These are phyloP conservation scores for Chironomus riparius DNA, from an alignment of 2,888 invertebrate genomes.

Conservation along the genomic window DNA sequence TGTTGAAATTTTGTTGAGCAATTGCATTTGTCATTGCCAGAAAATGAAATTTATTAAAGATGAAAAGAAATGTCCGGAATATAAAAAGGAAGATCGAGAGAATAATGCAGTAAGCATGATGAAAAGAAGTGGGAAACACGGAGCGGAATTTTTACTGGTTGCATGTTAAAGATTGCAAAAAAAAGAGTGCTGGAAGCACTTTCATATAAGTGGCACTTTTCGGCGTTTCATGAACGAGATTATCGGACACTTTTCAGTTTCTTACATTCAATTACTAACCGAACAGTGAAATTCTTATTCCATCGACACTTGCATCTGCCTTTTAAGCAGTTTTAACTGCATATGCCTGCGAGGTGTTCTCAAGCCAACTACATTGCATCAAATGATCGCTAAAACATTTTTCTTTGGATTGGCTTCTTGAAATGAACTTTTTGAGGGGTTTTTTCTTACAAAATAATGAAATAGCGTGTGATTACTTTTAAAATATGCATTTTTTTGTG, in stretches of 20 bases:
- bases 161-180: neutral
- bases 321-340: neutral
- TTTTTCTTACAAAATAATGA: too few species aligned
- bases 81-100: neutral
- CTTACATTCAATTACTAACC: conserved; percentile 1
- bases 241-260: conserved; percentile 15
- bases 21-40: neutral
- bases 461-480: too few species aligned
- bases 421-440: too few species aligned
- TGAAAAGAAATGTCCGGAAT: neutral
- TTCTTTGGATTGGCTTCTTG: too few species aligned
- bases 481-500: too few species aligned
- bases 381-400: too few species aligned
- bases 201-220: conserved; percentile 18
- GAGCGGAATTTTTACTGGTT: neutral
- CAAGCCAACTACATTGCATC: neutral
- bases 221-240: conserved; percentile 19
- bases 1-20: neutral
- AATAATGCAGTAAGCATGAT: neutral
- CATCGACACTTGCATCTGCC: neutral
- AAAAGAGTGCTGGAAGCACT: neutral
- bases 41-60: neutral
- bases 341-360: neutral
- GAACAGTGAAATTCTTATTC: neutral
- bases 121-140: neutral